Percentiles rank a stretch among this genome's conserved stretches.
These are phyloP conservation scores for Lithophane ornitopus DNA, from an alignment of 2,888 invertebrate genomes.

Conservation along the genomic window DNA sequence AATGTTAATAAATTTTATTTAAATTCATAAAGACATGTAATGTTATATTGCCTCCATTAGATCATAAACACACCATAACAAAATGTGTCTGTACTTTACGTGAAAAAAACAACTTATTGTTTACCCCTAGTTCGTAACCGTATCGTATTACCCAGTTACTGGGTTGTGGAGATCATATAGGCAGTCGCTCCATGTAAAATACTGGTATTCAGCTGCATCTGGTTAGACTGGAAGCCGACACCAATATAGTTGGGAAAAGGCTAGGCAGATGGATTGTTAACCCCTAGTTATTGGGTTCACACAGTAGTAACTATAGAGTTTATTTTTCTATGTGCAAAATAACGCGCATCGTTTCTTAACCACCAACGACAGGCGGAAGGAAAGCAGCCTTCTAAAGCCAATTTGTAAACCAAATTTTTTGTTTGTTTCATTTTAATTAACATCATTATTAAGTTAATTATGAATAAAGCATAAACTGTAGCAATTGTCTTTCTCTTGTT, in stretches of 20 bases:
- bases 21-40: not conserved
- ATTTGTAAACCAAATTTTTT: not conserved
- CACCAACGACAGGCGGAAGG: not conserved
- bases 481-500: not conserved
- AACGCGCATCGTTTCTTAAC: not conserved
- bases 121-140: too few relatives aligned
- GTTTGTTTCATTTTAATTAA: conserved; percentile 17
- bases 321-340: not conserved
- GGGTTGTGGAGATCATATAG: too few relatives aligned
- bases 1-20: not conserved
- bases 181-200: too few relatives aligned
- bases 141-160: too few relatives aligned
- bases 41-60: not conserved
- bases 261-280: too few relatives aligned
- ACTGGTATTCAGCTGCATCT: too few relatives aligned
- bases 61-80: not conserved
- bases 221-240: too few relatives aligned
- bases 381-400: not conserved
- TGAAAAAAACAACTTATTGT: not conserved
- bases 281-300: not conserved
- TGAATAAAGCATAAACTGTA: not conserved
- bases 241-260: too few relatives aligned
- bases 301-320: not conserved
- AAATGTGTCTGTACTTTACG: not conserved
- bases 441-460: conserved; percentile 15